Evolutionary conservation across 2,888 invertebrate species (phyloP).

Genomic region (Drosophila kokeensis): DNA sequence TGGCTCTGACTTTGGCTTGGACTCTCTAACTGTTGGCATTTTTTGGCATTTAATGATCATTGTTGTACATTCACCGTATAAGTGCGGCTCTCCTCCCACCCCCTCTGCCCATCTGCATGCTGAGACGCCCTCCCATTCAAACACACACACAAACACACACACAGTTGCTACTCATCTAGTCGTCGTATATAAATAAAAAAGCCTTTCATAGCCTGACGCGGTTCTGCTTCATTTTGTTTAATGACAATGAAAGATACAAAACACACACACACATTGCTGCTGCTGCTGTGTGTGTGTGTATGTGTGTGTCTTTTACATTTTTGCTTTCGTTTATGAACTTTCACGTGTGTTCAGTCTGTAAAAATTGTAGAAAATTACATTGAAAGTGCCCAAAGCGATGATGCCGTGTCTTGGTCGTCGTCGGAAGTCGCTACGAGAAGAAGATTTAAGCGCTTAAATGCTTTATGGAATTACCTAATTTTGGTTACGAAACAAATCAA

Average conservation of each 20-base stretch:
- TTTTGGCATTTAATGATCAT: slow-evolving; percentile 79
- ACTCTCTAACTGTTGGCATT: slow-evolving; percentile 67
- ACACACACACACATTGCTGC: slow-evolving; percentile 28
- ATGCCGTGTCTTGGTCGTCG: slow-evolving; percentile 15
- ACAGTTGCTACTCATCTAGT: slow-evolving; percentile 33
- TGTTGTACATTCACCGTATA: slow-evolving; percentile 55
- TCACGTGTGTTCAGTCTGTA: slow-evolving; percentile 64
- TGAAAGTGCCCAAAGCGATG: slow-evolving; percentile 58
- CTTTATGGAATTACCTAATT: slow-evolving; percentile 75
- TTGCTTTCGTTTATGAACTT: slow-evolving; percentile 81
- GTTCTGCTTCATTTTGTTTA: slow-evolving; percentile 82
- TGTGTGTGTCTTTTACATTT: slow-evolving; percentile 50
- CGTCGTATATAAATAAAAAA: slow-evolving; percentile 42
- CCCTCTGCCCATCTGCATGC: slow-evolving; percentile 1
- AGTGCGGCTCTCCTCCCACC: slow-evolving; percentile 5
- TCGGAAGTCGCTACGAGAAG: slow-evolving; percentile 30
- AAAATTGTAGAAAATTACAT: slow-evolving; percentile 64
- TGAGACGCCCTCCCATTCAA: slow-evolving; percentile 7
- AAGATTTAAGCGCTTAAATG: slow-evolving; percentile 75
- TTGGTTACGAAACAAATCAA: slow-evolving; percentile 81
- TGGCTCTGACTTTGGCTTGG: slow-evolving; percentile 61
- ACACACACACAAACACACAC: slow-evolving; percentile 7
- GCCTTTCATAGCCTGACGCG: slow-evolving; percentile 69
- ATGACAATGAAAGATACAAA: slow-evolving; percentile 68
- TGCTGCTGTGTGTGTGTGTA: background rate